Percentiles rank a stretch among this genome's conserved stretches.
Conservation (phyloP, 2,888 invertebrate genomes). For the Xylota segnis region DNA sequence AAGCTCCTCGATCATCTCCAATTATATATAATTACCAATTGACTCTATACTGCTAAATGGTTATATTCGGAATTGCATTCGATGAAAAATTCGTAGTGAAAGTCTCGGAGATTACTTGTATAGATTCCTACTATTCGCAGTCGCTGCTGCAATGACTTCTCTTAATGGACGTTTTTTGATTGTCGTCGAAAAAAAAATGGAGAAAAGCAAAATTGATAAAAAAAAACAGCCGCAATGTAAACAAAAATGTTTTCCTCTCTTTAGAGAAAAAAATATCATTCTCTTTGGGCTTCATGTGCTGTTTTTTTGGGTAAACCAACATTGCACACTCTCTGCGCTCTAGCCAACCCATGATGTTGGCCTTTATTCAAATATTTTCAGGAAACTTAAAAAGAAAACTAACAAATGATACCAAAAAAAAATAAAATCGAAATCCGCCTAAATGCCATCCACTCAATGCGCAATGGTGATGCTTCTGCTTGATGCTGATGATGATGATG, state of each 20-base stretch:
- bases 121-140: not conserved
- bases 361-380: constrained; percentile 75
- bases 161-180: not conserved
- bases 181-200: constrained; percentile 10
- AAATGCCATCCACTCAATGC: constrained; percentile 67
- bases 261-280: not conserved
- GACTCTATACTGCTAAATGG: constrained; percentile 38
- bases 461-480: constrained; percentile 48
- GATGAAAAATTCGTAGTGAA: constrained; percentile 58
- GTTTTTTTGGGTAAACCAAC: not conserved
- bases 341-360: constrained; percentile 64
- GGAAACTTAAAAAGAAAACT: constrained; percentile 36
- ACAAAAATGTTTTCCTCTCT: constrained; percentile 11
- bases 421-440: constrained; percentile 43
- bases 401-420: constrained; percentile 19
- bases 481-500: constrained; percentile 44
- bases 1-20: constrained; percentile 67
- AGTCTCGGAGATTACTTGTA: constrained; percentile 24
- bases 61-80: constrained; percentile 59
- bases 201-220: not conserved
- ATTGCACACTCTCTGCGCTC: constrained; percentile 12
- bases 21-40: constrained; percentile 71
- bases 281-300: constrained; percentile 1
- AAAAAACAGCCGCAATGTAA: constrained; percentile 20
- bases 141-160: constrained; percentile 24